A percentile compares a stretch with the other conserved stretches of the same genome.
phyloP scores from a whole-genome alignment of 2,797 vertebrate genomes.

The Percopsis omiscomaycus region DNA sequence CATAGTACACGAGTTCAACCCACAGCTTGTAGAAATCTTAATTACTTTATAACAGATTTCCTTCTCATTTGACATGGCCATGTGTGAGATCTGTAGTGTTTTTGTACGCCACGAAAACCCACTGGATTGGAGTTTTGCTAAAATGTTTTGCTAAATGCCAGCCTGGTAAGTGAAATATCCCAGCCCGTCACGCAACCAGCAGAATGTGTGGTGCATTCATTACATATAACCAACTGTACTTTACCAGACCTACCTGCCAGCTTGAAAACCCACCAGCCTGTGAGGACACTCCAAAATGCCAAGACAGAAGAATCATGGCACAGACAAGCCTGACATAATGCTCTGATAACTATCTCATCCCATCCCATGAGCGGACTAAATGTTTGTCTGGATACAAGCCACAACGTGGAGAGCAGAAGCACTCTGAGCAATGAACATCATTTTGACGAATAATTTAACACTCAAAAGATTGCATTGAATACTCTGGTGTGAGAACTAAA shows the following conservation, averaged over 20 bases:
- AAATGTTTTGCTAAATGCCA: conserved; percentile 35
- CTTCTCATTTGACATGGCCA: not conserved
- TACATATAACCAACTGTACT: conserved; percentile 31
- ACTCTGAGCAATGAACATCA: conserved; percentile 35
- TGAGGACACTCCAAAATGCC: conserved; percentile 19
- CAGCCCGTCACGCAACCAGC: conserved; percentile 26
- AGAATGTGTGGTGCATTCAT: conserved; percentile 28
- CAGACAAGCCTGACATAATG: conserved; percentile 27
- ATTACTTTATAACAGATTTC: not conserved
- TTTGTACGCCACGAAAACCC: conserved; percentile 1
- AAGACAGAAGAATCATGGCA: not conserved
- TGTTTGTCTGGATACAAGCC: conserved; percentile 43
- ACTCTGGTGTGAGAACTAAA: conserved; percentile 8
- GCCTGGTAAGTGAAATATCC: conserved; percentile 15
- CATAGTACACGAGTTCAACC: too few species aligned
- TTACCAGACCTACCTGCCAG: conserved; percentile 46
- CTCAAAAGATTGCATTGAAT: conserved; percentile 28
- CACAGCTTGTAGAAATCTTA: too few species aligned
- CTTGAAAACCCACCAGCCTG: conserved; percentile 23
- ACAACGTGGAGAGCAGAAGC: conserved; percentile 27
- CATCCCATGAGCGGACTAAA: conserved; percentile 17
- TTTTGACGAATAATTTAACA: conserved; percentile 44
- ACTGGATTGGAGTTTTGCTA: conserved; percentile 9
- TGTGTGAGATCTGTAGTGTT: not conserved
- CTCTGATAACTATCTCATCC: conserved; percentile 37